Evolutionary conservation across 2,888 invertebrate genomes (phyloP).

Genomic region (Acronicta aceris): DNA sequence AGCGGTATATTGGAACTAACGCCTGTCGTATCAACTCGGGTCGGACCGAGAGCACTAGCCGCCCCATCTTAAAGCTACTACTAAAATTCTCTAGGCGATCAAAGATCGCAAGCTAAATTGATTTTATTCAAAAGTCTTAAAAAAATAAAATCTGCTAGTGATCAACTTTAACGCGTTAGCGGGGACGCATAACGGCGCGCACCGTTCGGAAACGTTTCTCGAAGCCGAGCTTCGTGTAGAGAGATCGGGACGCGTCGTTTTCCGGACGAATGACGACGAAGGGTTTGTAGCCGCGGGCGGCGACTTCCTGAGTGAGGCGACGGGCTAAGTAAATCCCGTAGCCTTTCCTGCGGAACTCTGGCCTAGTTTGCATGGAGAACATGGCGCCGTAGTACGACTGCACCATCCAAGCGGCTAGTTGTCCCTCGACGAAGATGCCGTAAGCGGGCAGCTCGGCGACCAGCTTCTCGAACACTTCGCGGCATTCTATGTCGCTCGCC

Average conservation of each 20-base stretch:
- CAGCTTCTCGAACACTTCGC: slow-evolving; percentile 94
- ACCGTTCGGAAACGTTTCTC: slow-evolving; percentile 94
- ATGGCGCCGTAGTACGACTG: slow-evolving; percentile 97
- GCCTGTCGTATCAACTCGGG: slow-evolving; percentile 50
- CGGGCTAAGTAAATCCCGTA: slow-evolving; percentile 93
- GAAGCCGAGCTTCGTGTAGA: slow-evolving; percentile 95
- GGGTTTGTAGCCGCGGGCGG: slow-evolving; percentile 93
- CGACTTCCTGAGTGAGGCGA: slow-evolving; percentile 91
- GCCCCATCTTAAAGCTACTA: slow-evolving; percentile 86
- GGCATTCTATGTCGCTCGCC: slow-evolving; percentile 96
- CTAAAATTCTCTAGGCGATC: slow-evolving; percentile 87
- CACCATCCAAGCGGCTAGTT: slow-evolving; percentile 96
- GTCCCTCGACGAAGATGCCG: slow-evolving; percentile 93
- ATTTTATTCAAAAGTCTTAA: slow-evolving; percentile 88
- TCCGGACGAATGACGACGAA: slow-evolving; percentile 96
- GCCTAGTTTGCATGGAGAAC: slow-evolving; percentile 97
- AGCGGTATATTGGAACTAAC: slow-evolving; percentile 43
- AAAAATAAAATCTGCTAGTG: slow-evolving; percentile 89
- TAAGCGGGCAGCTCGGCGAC: slow-evolving; percentile 94
- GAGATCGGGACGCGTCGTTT: slow-evolving; percentile 95
- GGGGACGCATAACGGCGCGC: slow-evolving; percentile 92
- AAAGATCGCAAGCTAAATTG: slow-evolving; percentile 88
- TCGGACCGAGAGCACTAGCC: slow-evolving; percentile 83
- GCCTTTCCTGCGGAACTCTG: slow-evolving; percentile 92
- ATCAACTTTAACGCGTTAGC: slow-evolving; percentile 80